A percentile compares a stretch with the other conserved stretches of the same genome.
Conservation (phyloP, 2,888 invertebrate genomes). For the Ophonus ardosiacus region DNA sequence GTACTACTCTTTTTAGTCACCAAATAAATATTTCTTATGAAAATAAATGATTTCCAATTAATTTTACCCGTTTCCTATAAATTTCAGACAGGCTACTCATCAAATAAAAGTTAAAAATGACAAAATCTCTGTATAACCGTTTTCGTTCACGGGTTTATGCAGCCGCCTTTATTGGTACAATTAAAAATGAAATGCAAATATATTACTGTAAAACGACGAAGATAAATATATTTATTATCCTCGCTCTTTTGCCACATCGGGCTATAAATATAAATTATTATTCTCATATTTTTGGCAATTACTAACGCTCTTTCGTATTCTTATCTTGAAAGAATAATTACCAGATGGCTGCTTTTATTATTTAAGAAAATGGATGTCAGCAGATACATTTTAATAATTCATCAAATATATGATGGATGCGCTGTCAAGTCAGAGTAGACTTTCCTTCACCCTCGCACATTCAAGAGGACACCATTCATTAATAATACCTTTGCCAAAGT, state of each 20-base stretch:
- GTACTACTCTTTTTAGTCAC: no score
- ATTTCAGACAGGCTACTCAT: no score
- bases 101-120: no score
- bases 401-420: not conserved
- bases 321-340: not conserved
- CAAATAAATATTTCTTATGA: no score
- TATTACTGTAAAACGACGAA: no score
- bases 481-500: not conserved
- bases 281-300: not conserved
- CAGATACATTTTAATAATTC: not conserved
- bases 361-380: not conserved
- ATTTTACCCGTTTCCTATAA: no score
- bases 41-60: no score
- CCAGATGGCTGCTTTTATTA: not conserved
- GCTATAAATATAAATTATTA: not conserved
- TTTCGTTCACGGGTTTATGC: no score
- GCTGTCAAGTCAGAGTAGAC: not conserved
- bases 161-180: no score
- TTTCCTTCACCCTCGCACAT: not conserved
- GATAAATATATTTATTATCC: not conserved
- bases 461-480: not conserved
- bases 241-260: not conserved
- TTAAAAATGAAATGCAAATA: no score
- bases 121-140: no score
- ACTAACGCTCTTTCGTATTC: not conserved